Base-by-base conservation (phyloP, 2,888 invertebrate species). In the Chironomus riparius region DNA sequence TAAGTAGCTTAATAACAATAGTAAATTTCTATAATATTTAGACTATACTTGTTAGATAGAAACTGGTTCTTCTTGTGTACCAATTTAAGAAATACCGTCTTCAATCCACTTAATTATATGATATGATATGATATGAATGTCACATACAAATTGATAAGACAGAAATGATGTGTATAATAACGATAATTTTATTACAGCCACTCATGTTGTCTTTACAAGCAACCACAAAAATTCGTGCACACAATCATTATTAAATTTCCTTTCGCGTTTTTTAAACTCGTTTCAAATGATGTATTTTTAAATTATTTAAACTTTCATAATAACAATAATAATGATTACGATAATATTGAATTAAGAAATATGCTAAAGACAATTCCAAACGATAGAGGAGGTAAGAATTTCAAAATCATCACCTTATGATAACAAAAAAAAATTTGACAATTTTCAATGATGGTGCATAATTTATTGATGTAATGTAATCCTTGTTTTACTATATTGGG, bases 1-100 rank as follows among this genome's bases (percentile, higher is more conserved):
- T 98, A 89, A 87, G 93, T 77, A 10, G 10, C 10, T 47, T 47
- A 21, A 2, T 10, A 38, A 7, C 5, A 13, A 13, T 24, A 56
- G 24, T 13, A 50, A 50, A 15, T 13, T 15, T 3, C 18, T 56
- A 15, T 13, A 50, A 50, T 4, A 50, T n/a, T n/a, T 50, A n/a
- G 50, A n/a, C n/a, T n/a, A 2, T 50, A 15, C n/a, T n/a, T 50
- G 50, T 50, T 50, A 15, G 5, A 15, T 50, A 15, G 5, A 15
- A 15, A 6, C 15, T 50, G 5, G 50, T 50, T 50, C 50, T 50
- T 50, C 15, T 50, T 50, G n/a, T 15, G 15, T 28, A 28, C 28
- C 28, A 28, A 28, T 28, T 50, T 50, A 3, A 15, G 50, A 15
- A 15, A n/a, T 50, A 50, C 4, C 50, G 28, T 50, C 50, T 50